A percentile compares a stretch with the other conserved stretches of the same genome.
phyloP scores from a whole-genome alignment of 2,888 invertebrate genomes.

The Oeneis ivallda region DNA sequence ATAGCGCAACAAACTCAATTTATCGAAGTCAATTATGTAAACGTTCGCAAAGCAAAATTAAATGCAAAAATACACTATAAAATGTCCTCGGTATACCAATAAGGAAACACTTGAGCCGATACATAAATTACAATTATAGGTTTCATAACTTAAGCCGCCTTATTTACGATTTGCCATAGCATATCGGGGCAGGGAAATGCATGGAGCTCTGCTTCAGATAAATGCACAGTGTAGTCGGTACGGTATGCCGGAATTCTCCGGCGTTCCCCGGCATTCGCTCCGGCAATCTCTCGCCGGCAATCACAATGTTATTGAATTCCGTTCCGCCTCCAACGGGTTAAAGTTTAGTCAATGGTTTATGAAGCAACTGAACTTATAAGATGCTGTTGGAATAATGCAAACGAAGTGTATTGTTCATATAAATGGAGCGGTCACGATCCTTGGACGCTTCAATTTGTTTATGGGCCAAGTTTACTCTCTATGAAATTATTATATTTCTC shows the following conservation, averaged over 20 bases:
- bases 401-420: conserved; percentile 37
- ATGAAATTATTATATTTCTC: conserved; percentile 7
- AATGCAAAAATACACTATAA: conserved; percentile 23
- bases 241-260: conserved; percentile 25
- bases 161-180: conserved; percentile 37
- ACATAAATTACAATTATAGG: conserved; percentile 44
- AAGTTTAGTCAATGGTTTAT: conserved; percentile 42
- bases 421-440: conserved; percentile 33
- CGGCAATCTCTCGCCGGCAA: conserved; percentile 36
- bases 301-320: conserved; percentile 40
- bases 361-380: conserved; percentile 36
- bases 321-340: conserved; percentile 41
- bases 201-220: conserved; percentile 34
- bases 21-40: conserved; percentile 17
- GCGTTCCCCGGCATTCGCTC: conserved; percentile 25
- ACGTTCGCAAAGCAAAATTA: conserved; percentile 17
- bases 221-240: conserved; percentile 30
- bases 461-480: not conserved
- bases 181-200: conserved; percentile 37
- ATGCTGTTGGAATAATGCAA: conserved; percentile 35
- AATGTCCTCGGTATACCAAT: conserved; percentile 26
- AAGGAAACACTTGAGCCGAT: conserved; percentile 33
- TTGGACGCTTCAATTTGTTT: conserved; percentile 33
- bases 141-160: conserved; percentile 36
- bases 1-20: conserved; percentile 14